Percentiles rank a stretch among this genome's conserved stretches.
Conservation (phyloP, 2,888 invertebrate species). For the Pelosia muscerda region DNA sequence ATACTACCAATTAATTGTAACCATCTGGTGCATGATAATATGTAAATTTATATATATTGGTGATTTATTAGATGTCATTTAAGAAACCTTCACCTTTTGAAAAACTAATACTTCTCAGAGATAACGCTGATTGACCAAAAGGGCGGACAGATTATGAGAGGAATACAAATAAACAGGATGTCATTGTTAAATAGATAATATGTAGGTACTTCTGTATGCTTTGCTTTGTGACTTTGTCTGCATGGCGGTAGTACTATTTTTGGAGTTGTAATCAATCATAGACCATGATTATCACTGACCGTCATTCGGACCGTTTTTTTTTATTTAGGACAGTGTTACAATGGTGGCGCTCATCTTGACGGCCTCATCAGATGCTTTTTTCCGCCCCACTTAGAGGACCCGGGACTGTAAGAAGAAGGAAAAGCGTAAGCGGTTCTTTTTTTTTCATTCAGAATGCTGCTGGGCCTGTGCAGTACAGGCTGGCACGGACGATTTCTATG, state of each 20-base stretch:
- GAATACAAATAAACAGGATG: slow-evolving; percentile 13
- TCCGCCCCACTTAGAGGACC: too few relatives aligned
- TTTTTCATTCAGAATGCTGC: too few relatives aligned
- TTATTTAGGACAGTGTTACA: too few relatives aligned
- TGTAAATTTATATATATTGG: slow-evolving; percentile 9
- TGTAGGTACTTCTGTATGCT: neutral
- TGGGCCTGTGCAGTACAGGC: too few relatives aligned
- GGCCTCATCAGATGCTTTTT: too few relatives aligned
- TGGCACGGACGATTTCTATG: too few relatives aligned
- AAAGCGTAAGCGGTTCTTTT: too few relatives aligned
- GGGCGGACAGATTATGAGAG: slow-evolving; percentile 3
- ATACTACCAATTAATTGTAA: neutral
- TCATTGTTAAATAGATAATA: too few relatives aligned
- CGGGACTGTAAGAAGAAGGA: too few relatives aligned
- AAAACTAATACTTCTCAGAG: slow-evolving; percentile 6
- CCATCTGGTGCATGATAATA: slow-evolving; percentile 9
- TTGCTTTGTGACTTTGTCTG: neutral
- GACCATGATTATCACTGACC: neutral
- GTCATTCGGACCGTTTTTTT: neutral
- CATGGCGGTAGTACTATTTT: neutral
- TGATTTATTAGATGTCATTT: slow-evolving; percentile 15
- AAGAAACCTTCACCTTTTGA: slow-evolving; percentile 15
- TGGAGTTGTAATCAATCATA: neutral
- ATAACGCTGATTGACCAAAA: slow-evolving; percentile 8
- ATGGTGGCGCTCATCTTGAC: too few relatives aligned